A percentile compares a stretch with the other conserved stretches of the same genome.
Conservation (phyloP, 2,797 vertebrate genomes). For the Sebastes matsubarae region DNA sequence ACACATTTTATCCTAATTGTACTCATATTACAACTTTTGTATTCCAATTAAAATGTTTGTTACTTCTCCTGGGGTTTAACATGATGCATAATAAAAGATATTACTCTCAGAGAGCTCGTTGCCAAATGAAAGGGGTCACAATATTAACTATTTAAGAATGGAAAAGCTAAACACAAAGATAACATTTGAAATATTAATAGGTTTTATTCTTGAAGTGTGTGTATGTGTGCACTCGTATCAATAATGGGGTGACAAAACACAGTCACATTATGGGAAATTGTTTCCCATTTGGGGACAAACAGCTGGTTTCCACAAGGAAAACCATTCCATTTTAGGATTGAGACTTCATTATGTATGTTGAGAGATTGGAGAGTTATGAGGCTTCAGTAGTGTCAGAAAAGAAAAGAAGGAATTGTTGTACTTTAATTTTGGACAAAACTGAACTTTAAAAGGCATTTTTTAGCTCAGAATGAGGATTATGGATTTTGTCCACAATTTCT, state of each 20-base stretch:
- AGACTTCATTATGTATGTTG: not conserved
- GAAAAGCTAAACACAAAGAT: not conserved
- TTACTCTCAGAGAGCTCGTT: not conserved
- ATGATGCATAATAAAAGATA: conserved; percentile 1
- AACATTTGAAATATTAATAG: conserved; percentile 3
- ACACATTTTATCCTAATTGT: not conserved
- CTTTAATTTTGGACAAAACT: too few relatives aligned
- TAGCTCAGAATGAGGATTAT: too few relatives aligned
- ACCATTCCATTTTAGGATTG: too few relatives aligned
- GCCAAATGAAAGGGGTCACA: conserved; percentile 1
- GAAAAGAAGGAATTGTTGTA: too few relatives aligned
- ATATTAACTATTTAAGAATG: conserved; percentile 9
- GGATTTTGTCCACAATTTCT: too few relatives aligned
- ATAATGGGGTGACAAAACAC: not conserved
- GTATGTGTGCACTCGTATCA: not conserved
- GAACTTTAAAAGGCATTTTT: too few relatives aligned
- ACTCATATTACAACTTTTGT: not conserved
- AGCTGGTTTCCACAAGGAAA: not conserved
- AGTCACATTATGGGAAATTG: not conserved
- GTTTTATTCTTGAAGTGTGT: not conserved
- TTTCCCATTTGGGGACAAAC: not conserved
- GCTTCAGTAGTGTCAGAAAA: too few relatives aligned
- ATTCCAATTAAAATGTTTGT: not conserved
- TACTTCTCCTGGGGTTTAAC: not conserved
- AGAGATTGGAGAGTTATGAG: not conserved